Base-by-base conservation (phyloP, 1,140 invertebrate species). In the Cardiocondyla obscurior region DNA sequence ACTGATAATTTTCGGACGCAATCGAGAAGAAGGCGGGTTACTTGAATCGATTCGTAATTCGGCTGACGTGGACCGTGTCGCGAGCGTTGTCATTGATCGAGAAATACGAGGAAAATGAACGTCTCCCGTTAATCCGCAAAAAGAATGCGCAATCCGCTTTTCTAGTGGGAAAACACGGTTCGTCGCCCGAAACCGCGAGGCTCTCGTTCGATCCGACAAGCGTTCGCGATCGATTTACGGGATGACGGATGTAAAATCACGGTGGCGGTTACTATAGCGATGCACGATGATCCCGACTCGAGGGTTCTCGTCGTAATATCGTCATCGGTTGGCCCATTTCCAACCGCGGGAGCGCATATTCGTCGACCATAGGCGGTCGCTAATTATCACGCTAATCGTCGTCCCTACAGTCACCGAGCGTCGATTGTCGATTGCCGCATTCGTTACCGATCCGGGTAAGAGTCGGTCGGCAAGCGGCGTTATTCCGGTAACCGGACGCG, bases 361-460 rank as follows among this genome's bases (percentile, higher is more conserved):
- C 57, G 33, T 19, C 49, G 57, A 76, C n/a, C 57, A 46, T 33
- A 62, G 57, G 39, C 30, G 28, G 28, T 64, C 25, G 57, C 57
- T 64, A 76, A 64, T 76, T 76, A 76, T 76, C 72, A 76, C 57
- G 46, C 57, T 76, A 46, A 76, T 46, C 22, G 55, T 74, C 16
- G 55, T 74, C 16, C 39, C 10, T 76, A 64, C 57, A 46, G 30
- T 62, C 57, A 76, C 7, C 30, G 72, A 64, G 57, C 57, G 10
- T 62, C 36, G 22, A n/a, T 28, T 57, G 30, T 62, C 55, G 25
- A 76, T 62, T 46, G 55, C 46, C 55, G 22, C n/a, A 74, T 74
- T 46, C 19, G 10, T 42, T 42, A 10, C 39, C 14, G 10, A 3
- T 42, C 39, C 39, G 39, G 39, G n/a, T n/a, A n/a, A n/a, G n/a